Percentiles rank a stretch among this genome's conserved stretches.
These are phyloP conservation scores for Gobio occitaniae DNA, from an alignment of 2,797 vertebrate species.

Conservation along the genomic window DNA sequence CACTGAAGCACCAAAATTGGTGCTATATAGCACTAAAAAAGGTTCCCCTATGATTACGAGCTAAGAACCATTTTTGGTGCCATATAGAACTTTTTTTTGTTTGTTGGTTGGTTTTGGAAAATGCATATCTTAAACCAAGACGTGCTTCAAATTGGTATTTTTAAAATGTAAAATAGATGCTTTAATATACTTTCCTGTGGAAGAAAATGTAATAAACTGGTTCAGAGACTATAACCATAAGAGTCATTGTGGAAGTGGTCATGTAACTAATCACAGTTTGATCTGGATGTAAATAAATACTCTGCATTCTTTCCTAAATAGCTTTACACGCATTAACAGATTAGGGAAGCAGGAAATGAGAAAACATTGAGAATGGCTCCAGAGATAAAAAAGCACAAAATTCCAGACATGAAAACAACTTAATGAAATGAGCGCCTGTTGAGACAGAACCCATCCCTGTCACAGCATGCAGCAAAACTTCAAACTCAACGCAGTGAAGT, in stretches of 20 bases:
- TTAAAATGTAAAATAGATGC: not conserved
- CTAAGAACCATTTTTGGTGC: too few species aligned
- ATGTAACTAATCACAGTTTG: conserved; percentile 14
- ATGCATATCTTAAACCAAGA: not conserved
- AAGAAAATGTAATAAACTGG: not conserved
- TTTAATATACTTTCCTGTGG: not conserved
- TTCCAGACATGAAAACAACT: conserved; percentile 25
- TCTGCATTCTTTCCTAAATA: conserved; percentile 40
- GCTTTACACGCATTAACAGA: conserved; percentile 26
- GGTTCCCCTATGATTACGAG: too few species aligned
- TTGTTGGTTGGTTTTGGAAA: not conserved
- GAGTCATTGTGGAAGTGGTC: not conserved
- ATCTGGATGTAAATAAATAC: conserved; percentile 28
- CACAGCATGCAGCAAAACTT: conserved; percentile 49
- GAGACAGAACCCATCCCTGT: conserved; percentile 54
- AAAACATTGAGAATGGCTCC: conserved; percentile 5
- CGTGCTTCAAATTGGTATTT: not conserved
- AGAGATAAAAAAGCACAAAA: conserved; percentile 28
- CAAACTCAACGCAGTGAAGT: not conserved
- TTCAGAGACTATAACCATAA: not conserved
- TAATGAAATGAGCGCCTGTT: conserved; percentile 36
- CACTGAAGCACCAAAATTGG: too few species aligned
- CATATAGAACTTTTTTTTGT: too few species aligned
- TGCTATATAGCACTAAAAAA: too few species aligned
- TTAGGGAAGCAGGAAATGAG: conserved; percentile 28